Conservation (phyloP, 2,113 vertebrate species). For the Tonatia bakeri region DNA sequence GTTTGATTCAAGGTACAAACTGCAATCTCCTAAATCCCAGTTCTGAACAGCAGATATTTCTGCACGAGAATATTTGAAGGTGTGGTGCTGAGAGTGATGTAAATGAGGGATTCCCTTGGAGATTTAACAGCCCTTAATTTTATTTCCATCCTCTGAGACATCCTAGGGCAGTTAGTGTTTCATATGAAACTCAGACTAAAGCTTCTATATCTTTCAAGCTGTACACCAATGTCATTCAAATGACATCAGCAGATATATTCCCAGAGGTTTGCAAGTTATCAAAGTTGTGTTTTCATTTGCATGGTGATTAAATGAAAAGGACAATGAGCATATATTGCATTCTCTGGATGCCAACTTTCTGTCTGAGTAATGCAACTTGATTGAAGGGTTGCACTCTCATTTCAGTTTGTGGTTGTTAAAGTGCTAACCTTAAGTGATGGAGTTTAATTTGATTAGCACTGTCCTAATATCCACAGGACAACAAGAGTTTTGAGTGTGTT, state of each 20-base stretch:
- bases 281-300: background rate
- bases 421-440: background rate
- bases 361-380: background rate
- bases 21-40: background rate
- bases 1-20: background rate
- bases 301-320: no score
- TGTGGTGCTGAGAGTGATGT: background rate
- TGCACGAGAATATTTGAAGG: slow-evolving; percentile 3
- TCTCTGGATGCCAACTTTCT: background rate
- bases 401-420: background rate
- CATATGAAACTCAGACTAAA: background rate
- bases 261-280: background rate
- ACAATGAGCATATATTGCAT: no score
- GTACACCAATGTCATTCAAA: background rate
- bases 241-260: background rate
- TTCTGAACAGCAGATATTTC: slow-evolving; percentile 20
- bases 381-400: background rate
- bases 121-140: background rate
- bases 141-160: background rate
- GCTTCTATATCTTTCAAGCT: background rate
- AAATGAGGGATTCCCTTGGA: slow-evolving; percentile 22
- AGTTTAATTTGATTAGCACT: background rate
- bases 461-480: background rate
- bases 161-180: background rate
- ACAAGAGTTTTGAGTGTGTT: background rate